Conservation (phyloP, 2,797 vertebrate genomes). For the Tapera naevia region DNA sequence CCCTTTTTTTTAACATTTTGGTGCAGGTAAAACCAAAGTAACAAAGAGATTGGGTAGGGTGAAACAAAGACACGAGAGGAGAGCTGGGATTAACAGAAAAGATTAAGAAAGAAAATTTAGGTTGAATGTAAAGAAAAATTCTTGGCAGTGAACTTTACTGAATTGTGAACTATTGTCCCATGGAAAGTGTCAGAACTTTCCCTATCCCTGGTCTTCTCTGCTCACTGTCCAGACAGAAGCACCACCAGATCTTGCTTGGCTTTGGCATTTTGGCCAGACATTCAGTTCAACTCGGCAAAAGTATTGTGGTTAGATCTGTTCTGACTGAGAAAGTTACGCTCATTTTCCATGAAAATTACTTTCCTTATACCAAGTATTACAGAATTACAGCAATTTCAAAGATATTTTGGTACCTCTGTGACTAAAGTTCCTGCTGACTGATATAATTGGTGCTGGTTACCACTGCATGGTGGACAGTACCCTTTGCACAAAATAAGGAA, state of each 20-base stretch:
- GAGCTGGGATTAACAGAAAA: neutral
- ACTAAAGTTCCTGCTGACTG: neutral
- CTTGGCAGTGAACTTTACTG: neutral
- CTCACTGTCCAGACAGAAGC: neutral
- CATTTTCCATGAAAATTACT: neutral
- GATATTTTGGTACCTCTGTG: neutral
- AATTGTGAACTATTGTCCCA: neutral
- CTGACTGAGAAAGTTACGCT: neutral
- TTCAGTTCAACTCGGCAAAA: neutral
- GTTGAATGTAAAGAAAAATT: neutral
- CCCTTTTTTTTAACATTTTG: neutral
- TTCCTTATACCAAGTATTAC: neutral
- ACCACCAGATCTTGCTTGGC: neutral
- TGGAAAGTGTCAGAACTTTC: neutral
- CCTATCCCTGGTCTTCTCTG: neutral
- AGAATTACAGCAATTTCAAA: constrained; percentile 30
- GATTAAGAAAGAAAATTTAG: neutral
- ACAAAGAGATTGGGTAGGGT: neutral
- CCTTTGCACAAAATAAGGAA: constrained; percentile 13
- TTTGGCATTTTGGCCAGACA: no score
- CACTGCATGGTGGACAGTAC: neutral
- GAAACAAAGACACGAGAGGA: neutral
- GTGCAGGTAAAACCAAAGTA: neutral
- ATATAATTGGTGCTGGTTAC: neutral
- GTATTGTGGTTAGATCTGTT: neutral